Conservation (phyloP, 2,113 vertebrate genomes). For the Antechinus stuartii region DNA sequence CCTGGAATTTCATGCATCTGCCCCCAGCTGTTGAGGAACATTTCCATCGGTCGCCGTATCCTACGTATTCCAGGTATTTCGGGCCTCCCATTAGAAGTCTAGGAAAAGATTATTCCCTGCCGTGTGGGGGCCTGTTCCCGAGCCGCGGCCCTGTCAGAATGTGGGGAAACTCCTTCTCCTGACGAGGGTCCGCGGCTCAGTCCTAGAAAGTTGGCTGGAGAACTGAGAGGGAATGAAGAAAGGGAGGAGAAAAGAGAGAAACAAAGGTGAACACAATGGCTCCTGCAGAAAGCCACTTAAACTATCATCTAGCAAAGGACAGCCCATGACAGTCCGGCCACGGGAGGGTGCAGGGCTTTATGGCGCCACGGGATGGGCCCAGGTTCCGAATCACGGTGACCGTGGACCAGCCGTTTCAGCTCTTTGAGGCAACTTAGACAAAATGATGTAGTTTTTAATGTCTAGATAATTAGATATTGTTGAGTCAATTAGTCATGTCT, state of each 20-base stretch:
- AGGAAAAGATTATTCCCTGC: background rate
- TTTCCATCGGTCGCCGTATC: conserved; percentile 1
- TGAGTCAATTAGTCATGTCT: background rate
- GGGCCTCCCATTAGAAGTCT: conserved; percentile 19
- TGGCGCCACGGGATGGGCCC: accelerated
- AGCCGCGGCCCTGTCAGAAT: background rate
- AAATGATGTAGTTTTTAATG: background rate
- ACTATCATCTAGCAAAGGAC: background rate
- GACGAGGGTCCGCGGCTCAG: background rate
- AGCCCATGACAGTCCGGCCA: background rate
- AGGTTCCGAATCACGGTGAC: background rate
- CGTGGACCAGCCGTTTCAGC: background rate
- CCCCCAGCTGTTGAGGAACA: background rate
- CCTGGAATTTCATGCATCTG: background rate
- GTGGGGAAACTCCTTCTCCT: background rate
- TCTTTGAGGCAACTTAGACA: background rate
- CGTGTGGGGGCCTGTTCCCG: background rate
- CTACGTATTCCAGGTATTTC: background rate
- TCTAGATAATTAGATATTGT: background rate
- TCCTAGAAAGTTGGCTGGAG: background rate
- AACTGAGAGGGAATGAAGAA: background rate
- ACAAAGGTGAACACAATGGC: background rate
- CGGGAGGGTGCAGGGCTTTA: background rate
- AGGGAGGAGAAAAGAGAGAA: background rate
- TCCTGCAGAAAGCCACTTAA: background rate